Evolutionary conservation across 2,797 vertebrate species (phyloP).

Genomic region (Arctocebus calabarensis): DNA sequence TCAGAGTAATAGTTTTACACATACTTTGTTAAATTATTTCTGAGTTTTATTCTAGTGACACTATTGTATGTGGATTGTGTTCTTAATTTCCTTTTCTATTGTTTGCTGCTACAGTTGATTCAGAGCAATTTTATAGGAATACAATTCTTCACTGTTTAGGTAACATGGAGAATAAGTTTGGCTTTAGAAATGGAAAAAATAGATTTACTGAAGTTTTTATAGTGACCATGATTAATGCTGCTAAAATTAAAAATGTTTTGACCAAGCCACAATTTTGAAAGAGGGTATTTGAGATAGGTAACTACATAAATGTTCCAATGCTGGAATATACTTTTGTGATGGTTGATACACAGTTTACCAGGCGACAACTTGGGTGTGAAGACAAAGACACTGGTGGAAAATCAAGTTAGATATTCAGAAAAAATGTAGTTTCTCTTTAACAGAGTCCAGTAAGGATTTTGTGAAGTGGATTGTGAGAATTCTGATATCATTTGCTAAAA

Average conservation of each 20-base stretch:
- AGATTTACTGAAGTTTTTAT: not conserved
- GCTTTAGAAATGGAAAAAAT: not conserved
- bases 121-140: not conserved
- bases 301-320: not conserved
- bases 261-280: not conserved
- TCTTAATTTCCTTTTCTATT: constrained; percentile 16
- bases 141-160: not conserved
- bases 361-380: not conserved
- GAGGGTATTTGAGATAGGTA: not conserved
- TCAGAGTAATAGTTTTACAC: not conserved
- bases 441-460: not conserved
- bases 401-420: not conserved
- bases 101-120: not conserved
- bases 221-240: not conserved
- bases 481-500: not conserved
- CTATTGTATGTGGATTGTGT: not conserved
- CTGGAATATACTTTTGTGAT: not conserved
- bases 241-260: constrained; percentile 27
- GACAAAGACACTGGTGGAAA: not conserved
- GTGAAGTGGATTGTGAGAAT: not conserved
- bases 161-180: not conserved
- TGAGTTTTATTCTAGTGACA: not conserved
- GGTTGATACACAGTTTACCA: not conserved
- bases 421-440: not conserved
- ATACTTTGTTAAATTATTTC: not conserved